Conservation (phyloP, 2,888 invertebrate species). For the Stenolophus ochropezus region DNA sequence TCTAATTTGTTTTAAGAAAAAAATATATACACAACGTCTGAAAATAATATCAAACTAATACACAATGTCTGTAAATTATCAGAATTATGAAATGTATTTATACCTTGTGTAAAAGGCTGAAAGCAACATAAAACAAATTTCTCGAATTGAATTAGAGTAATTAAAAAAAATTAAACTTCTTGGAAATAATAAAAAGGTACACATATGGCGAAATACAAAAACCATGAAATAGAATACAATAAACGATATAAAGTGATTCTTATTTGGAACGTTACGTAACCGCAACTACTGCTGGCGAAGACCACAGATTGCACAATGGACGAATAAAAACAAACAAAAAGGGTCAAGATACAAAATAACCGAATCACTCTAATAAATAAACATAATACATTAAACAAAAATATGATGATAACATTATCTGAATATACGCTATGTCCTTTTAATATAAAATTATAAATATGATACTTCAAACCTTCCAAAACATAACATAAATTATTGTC, state of each 20-base stretch:
- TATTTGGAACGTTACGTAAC: slow-evolving; percentile 20
- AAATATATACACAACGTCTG: not conserved
- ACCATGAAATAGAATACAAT: not conserved
- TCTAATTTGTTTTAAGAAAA: not conserved
- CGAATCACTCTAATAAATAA: slow-evolving; percentile 33
- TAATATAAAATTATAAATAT: slow-evolving; percentile 40
- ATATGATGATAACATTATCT: slow-evolving; percentile 26
- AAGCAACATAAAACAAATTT: not conserved
- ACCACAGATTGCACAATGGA: slow-evolving; percentile 36
- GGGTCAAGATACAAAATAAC: slow-evolving; percentile 12
- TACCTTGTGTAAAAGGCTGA: not conserved
- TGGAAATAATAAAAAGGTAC: not conserved
- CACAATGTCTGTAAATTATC: no score
- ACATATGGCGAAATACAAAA: not conserved
- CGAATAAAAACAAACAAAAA: slow-evolving; percentile 18
- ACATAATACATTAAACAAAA: slow-evolving; percentile 38
- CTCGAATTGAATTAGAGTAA: not conserved
- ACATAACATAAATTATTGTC: slow-evolving; percentile 32
- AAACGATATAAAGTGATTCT: slow-evolving; percentile 24
- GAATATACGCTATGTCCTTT: slow-evolving; percentile 34
- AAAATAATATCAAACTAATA: no score
- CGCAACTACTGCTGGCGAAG: slow-evolving; percentile 12
- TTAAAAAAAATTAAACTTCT: not conserved
- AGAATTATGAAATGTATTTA: not conserved
- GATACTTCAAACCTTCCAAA: slow-evolving; percentile 22